Conservation (phyloP, 1,140 invertebrate species). For the Leguminivora glycinivorella region DNA sequence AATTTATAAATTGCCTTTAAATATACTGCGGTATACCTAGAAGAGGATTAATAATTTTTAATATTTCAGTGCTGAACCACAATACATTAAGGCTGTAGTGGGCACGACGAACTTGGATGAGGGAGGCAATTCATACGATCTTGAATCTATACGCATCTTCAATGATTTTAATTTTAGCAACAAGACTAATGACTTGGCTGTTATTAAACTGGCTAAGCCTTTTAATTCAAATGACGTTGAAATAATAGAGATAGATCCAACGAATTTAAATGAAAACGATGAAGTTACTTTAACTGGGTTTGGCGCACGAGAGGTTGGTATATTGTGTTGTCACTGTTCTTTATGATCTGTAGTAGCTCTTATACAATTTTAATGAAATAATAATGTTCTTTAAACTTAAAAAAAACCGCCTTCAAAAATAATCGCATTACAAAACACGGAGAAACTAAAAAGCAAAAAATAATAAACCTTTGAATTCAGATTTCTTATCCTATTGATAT, state of each 20-base stretch:
- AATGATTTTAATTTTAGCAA: constrained; percentile 47
- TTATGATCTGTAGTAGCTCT: background rate
- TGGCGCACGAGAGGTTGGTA: constrained; percentile 54
- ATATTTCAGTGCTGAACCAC: constrained; percentile 52
- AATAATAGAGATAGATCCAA: constrained; percentile 45
- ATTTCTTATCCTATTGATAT: no score
- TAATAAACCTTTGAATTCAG: no score
- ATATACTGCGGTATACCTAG: no score
- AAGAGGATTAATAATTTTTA: constrained; percentile 1
- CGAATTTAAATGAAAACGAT: constrained; percentile 50
- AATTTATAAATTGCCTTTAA: no score
- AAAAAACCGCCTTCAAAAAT: no score
- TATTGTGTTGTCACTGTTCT: background rate
- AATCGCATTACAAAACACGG: no score
- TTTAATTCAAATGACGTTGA: constrained; percentile 48
- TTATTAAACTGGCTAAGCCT: constrained; percentile 47
- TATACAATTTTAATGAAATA: background rate
- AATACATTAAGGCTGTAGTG: constrained; percentile 55
- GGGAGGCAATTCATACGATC: constrained; percentile 44
- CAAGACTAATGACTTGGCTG: constrained; percentile 59
- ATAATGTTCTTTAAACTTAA: no score
- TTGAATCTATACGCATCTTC: constrained; percentile 49
- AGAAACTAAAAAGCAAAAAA: no score
- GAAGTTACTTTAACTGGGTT: constrained; percentile 57
- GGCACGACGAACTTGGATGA: constrained; percentile 57